Percentiles rank a stretch among this genome's conserved stretches.
Conservation (phyloP, 2,888 invertebrate genomes). For the Halocaridina rubra region DNA sequence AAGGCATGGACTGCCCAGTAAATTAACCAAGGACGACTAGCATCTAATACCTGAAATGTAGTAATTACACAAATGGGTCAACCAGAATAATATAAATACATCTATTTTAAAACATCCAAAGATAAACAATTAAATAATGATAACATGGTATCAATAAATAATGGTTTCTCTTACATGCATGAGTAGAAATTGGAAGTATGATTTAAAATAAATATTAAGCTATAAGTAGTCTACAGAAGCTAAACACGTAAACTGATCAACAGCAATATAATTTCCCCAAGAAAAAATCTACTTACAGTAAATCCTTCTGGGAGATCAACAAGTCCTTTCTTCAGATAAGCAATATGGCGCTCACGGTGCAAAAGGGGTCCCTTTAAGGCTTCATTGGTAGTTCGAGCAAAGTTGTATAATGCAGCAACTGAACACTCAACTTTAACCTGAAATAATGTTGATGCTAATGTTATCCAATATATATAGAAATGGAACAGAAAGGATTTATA, state of each 20-base stretch:
- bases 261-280: not conserved
- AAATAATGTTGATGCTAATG: not conserved
- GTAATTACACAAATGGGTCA: too few relatives aligned
- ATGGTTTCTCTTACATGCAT: not conserved
- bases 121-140: too few relatives aligned
- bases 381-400: slow-evolving; percentile 20
- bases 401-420: slow-evolving; percentile 41
- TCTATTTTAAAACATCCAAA: too few relatives aligned
- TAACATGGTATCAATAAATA: not conserved
- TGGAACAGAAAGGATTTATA: not conserved
- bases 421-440: slow-evolving; percentile 55
- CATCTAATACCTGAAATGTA: slow-evolving; percentile 89
- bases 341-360: slow-evolving; percentile 46
- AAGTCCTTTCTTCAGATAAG: slow-evolving; percentile 40
- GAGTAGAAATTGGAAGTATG: not conserved
- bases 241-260: not conserved
- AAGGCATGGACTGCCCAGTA: slow-evolving; percentile 97
- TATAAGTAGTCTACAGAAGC: not conserved
- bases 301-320: slow-evolving; percentile 32
- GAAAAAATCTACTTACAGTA: slow-evolving; percentile 30
- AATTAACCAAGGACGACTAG: slow-evolving; percentile 95
- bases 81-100: too few relatives aligned
- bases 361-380: slow-evolving; percentile 33
- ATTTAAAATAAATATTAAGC: not conserved
- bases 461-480: not conserved